These are phyloP conservation scores for Pantelozetes paolii DNA, from an alignment of 2,888 invertebrate species.

Conservation along the genomic window DNA sequence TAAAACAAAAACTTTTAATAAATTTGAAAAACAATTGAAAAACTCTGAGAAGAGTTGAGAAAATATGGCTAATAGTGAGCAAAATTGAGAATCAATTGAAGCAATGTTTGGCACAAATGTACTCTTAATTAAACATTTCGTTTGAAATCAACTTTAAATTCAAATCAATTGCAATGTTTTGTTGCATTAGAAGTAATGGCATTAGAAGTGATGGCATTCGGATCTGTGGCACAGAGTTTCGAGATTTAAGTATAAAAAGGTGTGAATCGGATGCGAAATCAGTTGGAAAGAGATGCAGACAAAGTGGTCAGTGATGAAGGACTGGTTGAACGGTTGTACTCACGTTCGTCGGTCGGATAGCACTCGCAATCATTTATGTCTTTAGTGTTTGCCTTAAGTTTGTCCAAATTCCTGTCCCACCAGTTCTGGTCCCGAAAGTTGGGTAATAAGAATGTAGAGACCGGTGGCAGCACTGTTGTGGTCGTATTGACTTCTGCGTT, in stretches of 20 bases:
- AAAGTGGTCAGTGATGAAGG: slow-evolving; percentile 35
- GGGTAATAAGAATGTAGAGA: slow-evolving; percentile 43
- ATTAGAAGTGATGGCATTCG: slow-evolving; percentile 15
- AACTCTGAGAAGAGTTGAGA: not conserved
- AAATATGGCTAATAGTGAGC: slow-evolving; percentile 35
- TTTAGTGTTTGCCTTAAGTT: slow-evolving; percentile 64
- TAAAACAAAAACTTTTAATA: slow-evolving; percentile 4
- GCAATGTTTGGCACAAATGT: slow-evolving; percentile 34
- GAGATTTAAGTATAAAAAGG: slow-evolving; percentile 9
- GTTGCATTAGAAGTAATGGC: not conserved
- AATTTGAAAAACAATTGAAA: not conserved
- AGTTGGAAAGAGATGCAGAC: slow-evolving; percentile 35
- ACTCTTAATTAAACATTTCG: not conserved
- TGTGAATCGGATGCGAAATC: slow-evolving; percentile 6
- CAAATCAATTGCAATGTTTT: not conserved
- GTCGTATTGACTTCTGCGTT: slow-evolving; percentile 3
- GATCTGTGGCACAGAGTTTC: slow-evolving; percentile 29
- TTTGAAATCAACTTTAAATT: not conserved
- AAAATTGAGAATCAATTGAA: slow-evolving; percentile 34
- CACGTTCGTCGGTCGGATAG: slow-evolving; percentile 73
- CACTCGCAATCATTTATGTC: slow-evolving; percentile 87
- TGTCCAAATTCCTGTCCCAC: slow-evolving; percentile 52
- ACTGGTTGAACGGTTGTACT: slow-evolving; percentile 48
- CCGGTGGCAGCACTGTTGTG: slow-evolving; percentile 41
- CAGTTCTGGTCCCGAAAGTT: slow-evolving; percentile 41